phyloP scores from a whole-genome alignment of 2,797 vertebrate genomes.

The Leptoclinus maculatus region DNA sequence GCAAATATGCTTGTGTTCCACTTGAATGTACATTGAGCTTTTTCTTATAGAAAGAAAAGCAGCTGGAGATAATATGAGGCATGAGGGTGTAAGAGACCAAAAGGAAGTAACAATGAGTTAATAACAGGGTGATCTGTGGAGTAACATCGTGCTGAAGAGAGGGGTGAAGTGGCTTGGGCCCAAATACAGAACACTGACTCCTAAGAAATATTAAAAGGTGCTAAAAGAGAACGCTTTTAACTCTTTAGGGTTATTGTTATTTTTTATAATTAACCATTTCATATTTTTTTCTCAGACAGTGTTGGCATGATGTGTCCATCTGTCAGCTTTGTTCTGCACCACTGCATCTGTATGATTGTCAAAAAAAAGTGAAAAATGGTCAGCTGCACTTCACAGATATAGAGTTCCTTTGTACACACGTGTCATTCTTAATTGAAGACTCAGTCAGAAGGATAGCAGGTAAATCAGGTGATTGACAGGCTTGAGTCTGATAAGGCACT shows the following conservation, averaged over 20 bases:
- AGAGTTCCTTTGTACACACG: conserved; percentile 48
- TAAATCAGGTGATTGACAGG: conserved; percentile 77
- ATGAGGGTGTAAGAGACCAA: conserved; percentile 62
- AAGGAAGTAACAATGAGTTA: conserved; percentile 70
- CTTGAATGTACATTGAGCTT: conserved; percentile 79
- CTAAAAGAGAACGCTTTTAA: not conserved
- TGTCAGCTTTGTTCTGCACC: conserved; percentile 15
- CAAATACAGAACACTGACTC: conserved; percentile 13
- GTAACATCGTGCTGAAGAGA: conserved; percentile 58
- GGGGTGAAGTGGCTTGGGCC: conserved; percentile 71
- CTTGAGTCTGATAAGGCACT: conserved; percentile 75
- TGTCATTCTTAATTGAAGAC: conserved; percentile 68
- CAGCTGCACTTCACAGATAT: conserved; percentile 65
- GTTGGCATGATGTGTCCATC: conserved; percentile 18
- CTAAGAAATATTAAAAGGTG: conserved; percentile 5
- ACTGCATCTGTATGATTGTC: conserved; percentile 24
- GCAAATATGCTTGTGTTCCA: conserved; percentile 71
- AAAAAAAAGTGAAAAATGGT: conserved; percentile 39
- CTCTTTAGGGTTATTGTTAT: not conserved
- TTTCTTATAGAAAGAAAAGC: conserved; percentile 74
- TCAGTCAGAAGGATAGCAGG: conserved; percentile 55
- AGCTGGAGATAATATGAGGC: conserved; percentile 73
- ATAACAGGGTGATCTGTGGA: conserved; percentile 70
- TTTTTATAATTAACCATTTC: not conserved
- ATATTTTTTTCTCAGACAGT: not conserved